Evolutionary conservation across 2,113 vertebrate species (phyloP).

Genomic region (Nesogale talazaci): DNA sequence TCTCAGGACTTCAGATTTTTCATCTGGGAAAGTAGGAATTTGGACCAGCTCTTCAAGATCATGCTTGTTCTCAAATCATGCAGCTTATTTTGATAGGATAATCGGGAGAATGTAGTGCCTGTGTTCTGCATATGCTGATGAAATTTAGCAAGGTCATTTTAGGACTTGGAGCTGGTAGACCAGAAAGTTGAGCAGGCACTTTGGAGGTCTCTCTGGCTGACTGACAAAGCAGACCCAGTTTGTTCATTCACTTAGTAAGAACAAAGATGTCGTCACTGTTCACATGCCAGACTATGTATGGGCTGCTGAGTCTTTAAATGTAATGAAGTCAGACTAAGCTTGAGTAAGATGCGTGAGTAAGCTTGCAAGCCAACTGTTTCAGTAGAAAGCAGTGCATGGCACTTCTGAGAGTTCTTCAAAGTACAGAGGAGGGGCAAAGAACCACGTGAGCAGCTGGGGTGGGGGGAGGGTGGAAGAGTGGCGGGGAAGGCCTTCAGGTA

Average conservation of each 20-base stretch:
- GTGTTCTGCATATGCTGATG: not conserved
- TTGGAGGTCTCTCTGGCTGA: not conserved
- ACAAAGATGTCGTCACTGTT: not conserved
- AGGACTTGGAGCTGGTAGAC: not conserved
- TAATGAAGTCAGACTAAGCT: conserved; percentile 22
- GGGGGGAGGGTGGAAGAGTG: not conserved
- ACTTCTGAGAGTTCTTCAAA: conserved; percentile 32
- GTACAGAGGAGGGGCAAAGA: not conserved
- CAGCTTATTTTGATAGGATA: conserved; percentile 17
- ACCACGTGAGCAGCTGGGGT: not conserved
- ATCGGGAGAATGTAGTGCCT: not conserved
- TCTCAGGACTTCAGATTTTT: not conserved
- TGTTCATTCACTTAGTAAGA: conserved; percentile 29
- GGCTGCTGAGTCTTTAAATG: not conserved
- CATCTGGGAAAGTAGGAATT: conserved; percentile 5
- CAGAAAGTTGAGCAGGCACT: not conserved
- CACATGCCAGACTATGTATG: not conserved
- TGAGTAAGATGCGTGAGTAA: not conserved
- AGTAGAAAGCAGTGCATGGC: not conserved
- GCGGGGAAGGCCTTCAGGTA: not conserved
- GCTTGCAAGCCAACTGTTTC: conserved; percentile 15
- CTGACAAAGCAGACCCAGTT: not conserved
- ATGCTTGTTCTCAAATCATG: not conserved
- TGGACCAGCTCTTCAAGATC: not conserved
- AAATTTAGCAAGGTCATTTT: not conserved